These are phyloP conservation scores for Oryzaephilus surinamensis DNA, from an alignment of 1,140 invertebrate genomes.

Conservation along the genomic window DNA sequence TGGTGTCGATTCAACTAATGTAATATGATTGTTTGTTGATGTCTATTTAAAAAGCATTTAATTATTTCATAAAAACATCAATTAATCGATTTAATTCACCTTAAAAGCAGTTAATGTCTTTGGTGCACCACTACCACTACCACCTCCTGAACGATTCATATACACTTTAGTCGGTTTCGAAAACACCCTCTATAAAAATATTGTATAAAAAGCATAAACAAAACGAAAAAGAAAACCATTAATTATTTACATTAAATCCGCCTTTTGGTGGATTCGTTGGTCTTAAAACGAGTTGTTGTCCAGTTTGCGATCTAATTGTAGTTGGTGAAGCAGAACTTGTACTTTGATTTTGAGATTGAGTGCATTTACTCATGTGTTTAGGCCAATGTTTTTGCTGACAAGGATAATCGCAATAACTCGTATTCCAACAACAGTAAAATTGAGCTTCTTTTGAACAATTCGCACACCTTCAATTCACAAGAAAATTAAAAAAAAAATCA, in stretches of 20 bases:
- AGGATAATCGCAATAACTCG: slow-evolving; percentile 79
- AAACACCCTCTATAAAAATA: slow-evolving; percentile 5
- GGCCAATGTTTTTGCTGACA: slow-evolving; percentile 68
- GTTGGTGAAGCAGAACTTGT: slow-evolving; percentile 6
- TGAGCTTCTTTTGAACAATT: slow-evolving; percentile 76
- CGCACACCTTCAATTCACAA: slow-evolving; percentile 59
- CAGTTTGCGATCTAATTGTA: slow-evolving; percentile 5
- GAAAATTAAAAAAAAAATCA: slow-evolving; percentile 3
- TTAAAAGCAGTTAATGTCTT: slow-evolving; percentile 1
- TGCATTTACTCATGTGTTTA: slow-evolving; percentile 41
- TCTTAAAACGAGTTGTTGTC: slow-evolving; percentile 17
- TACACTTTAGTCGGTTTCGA: slow-evolving; percentile 8
- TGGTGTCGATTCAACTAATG: slow-evolving; percentile 26
- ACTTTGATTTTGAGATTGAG: slow-evolving; percentile 20
- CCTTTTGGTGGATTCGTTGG: slow-evolving; percentile 17
- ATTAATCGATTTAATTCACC: background rate
- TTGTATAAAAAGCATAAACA: slow-evolving; percentile 2
- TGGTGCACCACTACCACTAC: background rate
- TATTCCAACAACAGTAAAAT: slow-evolving; percentile 93
- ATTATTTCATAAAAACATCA: background rate
- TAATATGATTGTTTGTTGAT: slow-evolving; percentile 18
- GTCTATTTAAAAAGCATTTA: background rate
- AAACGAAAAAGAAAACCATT: slow-evolving; percentile 1
- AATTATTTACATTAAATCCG: slow-evolving; percentile 24
- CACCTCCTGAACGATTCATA: slow-evolving; percentile 1